Evolutionary conservation across 2,888 invertebrate species (phyloP).

Genomic region (Luperina nickerlii): DNA sequence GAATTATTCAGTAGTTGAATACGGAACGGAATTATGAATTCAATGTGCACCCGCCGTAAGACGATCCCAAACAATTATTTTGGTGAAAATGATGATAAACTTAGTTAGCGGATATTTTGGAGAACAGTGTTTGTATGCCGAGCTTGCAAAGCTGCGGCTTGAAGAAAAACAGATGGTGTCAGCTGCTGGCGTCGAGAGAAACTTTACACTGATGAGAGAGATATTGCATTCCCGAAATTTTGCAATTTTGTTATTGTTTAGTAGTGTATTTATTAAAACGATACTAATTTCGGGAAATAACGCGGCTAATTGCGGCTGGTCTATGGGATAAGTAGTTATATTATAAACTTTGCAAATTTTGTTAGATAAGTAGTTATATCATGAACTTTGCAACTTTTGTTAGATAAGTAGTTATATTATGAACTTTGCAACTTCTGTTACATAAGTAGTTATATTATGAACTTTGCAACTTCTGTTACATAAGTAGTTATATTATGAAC

Average conservation of each 20-base stretch:
- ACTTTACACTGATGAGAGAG: conserved; percentile 31
- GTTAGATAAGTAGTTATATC: conserved; percentile 1
- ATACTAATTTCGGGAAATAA: not conserved
- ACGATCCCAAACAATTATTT: conserved; percentile 28
- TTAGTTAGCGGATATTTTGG: conserved; percentile 25
- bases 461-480: too few species aligned
- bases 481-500: too few species aligned
- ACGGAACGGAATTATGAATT: conserved; percentile 52
- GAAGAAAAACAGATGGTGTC: conserved; percentile 51
- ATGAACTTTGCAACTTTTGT: too few species aligned
- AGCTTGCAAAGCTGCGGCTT: conserved; percentile 20
- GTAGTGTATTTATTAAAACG: conserved; percentile 9
- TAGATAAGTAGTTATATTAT: too few species aligned
- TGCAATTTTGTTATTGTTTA: conserved; percentile 17
- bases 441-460: too few species aligned
- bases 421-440: too few species aligned
- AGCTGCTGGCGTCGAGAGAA: conserved; percentile 26
- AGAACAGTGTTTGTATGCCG: conserved; percentile 26
- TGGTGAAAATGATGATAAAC: conserved; percentile 45
- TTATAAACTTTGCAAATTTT: conserved; percentile 6
- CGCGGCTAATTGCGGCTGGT: not conserved
- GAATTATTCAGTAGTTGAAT: conserved; percentile 56
- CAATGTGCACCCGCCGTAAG: conserved; percentile 33
- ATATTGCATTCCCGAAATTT: conserved; percentile 33
- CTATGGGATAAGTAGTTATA: not conserved